phyloP scores from a whole-genome alignment of 2,888 invertebrate species.

The Caenorhabditis japonica region DNA sequence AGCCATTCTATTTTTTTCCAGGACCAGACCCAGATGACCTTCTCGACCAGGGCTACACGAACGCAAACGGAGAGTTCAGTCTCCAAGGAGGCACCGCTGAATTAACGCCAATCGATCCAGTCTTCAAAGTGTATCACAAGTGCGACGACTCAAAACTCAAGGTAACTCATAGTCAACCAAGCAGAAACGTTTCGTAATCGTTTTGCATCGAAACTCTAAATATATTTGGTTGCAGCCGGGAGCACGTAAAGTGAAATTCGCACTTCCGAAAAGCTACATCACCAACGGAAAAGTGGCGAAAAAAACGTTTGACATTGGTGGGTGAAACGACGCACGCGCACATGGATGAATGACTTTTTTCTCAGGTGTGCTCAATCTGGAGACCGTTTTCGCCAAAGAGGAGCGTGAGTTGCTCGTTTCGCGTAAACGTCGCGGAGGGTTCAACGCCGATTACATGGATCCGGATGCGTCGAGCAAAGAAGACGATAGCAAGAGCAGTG shows the following conservation, averaged over 20 bases:
- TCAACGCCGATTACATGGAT: slow-evolving; percentile 60
- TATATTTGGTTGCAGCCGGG: slow-evolving; percentile 55
- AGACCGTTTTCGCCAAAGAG: slow-evolving; percentile 58
- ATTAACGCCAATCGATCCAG: slow-evolving; percentile 66
- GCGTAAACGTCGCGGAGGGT: slow-evolving; percentile 50
- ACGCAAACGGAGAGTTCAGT: slow-evolving; percentile 58
- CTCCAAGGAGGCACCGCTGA: slow-evolving; percentile 63
- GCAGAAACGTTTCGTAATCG: neutral
- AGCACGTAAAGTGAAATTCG: slow-evolving; percentile 62
- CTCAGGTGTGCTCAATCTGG: slow-evolving; percentile 58
- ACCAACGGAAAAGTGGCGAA: slow-evolving; percentile 63
- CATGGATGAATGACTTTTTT: slow-evolving; percentile 17
- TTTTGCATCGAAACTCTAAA: neutral
- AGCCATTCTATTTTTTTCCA: too few species aligned
- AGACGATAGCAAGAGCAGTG: neutral
- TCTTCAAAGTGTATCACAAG: slow-evolving; percentile 70
- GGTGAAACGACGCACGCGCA: neutral
- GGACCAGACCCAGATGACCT: slow-evolving; percentile 69
- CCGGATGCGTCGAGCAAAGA: slow-evolving; percentile 33
- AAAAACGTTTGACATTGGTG: slow-evolving; percentile 65
- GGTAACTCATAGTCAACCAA: too few species aligned
- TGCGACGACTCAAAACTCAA: slow-evolving; percentile 66
- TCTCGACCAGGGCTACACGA: slow-evolving; percentile 66
- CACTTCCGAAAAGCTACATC: slow-evolving; percentile 65
- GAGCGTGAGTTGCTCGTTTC: slow-evolving; percentile 55